These are phyloP conservation scores for Atrichornis clamosus DNA, from an alignment of 2,113 vertebrate genomes.

Conservation along the genomic window DNA sequence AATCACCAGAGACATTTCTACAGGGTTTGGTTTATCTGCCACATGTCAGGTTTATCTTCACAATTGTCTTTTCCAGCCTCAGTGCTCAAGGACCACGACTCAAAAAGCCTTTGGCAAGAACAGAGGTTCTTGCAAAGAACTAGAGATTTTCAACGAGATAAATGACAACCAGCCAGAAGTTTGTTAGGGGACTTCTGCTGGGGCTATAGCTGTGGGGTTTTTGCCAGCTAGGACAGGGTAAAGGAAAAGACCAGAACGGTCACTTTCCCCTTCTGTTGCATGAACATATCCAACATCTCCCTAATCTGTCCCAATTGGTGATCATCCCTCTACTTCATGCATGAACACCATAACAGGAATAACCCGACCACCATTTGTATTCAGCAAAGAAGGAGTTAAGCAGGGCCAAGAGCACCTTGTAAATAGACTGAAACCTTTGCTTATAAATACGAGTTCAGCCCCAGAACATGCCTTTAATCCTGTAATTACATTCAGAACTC, in stretches of 20 bases:
- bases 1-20: not conserved
- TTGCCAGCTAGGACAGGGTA: not conserved
- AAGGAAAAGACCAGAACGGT: not conserved
- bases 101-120: not conserved
- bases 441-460: slow-evolving; percentile 62
- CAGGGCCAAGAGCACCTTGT: not conserved
- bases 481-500: slow-evolving; percentile 74
- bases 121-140: not conserved
- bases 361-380: not conserved
- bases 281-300: not conserved
- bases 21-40: not conserved
- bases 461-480: slow-evolving; percentile 68
- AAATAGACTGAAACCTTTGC: slow-evolving; percentile 69
- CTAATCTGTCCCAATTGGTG: not conserved
- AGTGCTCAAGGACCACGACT: not conserved
- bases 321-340: not conserved
- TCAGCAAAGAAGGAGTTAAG: slow-evolving; percentile 27
- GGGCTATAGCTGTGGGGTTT: not conserved
- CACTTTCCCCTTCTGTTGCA: not conserved
- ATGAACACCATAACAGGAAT: not conserved
- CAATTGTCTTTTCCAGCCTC: not conserved
- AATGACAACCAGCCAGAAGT: not conserved
- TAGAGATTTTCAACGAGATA: not conserved
- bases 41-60: not conserved
- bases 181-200: not conserved